Base-by-base conservation (phyloP, 2,113 vertebrate species). In the Camelus dromedarius region DNA sequence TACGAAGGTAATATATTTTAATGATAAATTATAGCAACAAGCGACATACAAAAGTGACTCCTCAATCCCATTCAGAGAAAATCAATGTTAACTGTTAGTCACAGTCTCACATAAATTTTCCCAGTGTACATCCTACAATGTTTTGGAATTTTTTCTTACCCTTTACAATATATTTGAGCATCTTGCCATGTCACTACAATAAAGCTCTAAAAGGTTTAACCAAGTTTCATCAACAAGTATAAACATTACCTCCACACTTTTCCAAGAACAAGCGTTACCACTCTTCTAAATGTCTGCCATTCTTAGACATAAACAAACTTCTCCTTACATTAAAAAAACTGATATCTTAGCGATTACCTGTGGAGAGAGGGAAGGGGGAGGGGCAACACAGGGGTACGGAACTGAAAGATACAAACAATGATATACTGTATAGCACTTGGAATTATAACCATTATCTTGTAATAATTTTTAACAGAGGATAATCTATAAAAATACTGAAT, bases 1-100 rank as follows among this genome's bases (percentile, higher is more conserved):
- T 91, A 81, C 19, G 89, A 93, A 77, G 64, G 14, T 62, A 94
- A 75, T 11, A 94, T 50, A 58, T 79, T 92, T 95, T 79, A 93
- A 86, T 77, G 73, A 86, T 89, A 86, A 89, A 89, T 58, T 92
- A 1, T 13, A 92, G 46, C 46, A 96, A 79, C n/a, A 87, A 16
- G 14, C 62, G 48, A 88, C 32, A 67, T 56, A 66, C 54, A 92
- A 86, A 93, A 77, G 5, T 56, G 19, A 93, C 42, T 14, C 18
- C 48, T 22, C 35, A 72, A 76, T 79, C 84, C 50, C 75, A 80
- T 16, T 19, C 42, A 86, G 48, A 95, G 48, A 96, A 88, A 89
- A 54, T 50, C n/a, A 11, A 56, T 58, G 14, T 84, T 81, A 81
- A 93, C n/a, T 42, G 1, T 58, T 86, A 46, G 16, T 30, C 77